Evolutionary conservation across 2,888 invertebrate genomes (phyloP), one percentile per base, ranked within the genome.

Genomic region (Gymnosoma rotundatum): DNA sequence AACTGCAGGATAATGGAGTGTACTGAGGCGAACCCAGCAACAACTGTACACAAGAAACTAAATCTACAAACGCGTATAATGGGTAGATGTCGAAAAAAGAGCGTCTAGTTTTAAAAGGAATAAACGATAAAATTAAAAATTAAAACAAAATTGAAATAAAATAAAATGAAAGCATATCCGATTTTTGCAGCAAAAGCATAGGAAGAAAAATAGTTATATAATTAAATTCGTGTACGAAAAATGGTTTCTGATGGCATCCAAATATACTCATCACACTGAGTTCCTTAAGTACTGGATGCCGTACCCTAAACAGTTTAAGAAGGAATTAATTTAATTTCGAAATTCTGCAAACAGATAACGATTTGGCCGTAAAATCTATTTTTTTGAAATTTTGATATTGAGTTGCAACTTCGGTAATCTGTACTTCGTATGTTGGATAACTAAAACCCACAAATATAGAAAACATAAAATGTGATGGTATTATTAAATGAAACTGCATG

Each of bases 1-100:
- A 52, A 61, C 86, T 86, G 87, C 87, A 87, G 88, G 88, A 90
- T 91, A 90, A 90, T 90, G 89, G 89, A 90, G 88, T 89, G 87
- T 87, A 87, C 88, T 90, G 89, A 90, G 88, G 86, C 88, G 83
- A 87, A 87, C 87, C 84, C 87, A 88, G 84, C 86, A 85, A 75
- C 60, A 81, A 83, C 78, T 69, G 18, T 60, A 81, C 58, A 75
- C 78, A 48, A 72, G 69, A 63, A 45, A 66, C 61, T 73, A 14
- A 73, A 58, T 64, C 36, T 38, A 38, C 52, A 56, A 66, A 25
- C 21, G 2, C 48, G 58, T 64, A 67, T 38, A 38, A 50, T 83
- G 42, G 75, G 7, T 48, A 38, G 66, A 58, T 25, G 18, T 63
- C 42, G 25, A 50, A 69, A 72, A 67, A 61, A 45, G 20, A 42